These are phyloP conservation scores for Drosophila phalerata DNA, from an alignment of 2,888 invertebrate species.

Conservation along the genomic window DNA sequence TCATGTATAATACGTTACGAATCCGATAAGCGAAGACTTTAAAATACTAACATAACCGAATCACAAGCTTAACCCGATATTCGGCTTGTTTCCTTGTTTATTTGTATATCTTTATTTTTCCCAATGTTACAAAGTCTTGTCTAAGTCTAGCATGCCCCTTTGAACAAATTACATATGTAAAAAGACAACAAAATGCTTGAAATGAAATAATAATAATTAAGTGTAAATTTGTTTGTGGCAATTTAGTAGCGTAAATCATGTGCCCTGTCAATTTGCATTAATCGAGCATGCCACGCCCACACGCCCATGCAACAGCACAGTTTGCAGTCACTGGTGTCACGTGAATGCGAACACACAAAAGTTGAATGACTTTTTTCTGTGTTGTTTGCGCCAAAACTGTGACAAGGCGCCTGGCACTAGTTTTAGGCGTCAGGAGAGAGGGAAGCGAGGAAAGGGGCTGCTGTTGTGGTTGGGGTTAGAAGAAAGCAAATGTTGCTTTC, in stretches of 20 bases:
- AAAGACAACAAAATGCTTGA: not conserved
- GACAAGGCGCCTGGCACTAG: slow-evolving; percentile 23
- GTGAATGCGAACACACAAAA: slow-evolving; percentile 48
- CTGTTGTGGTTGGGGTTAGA: not conserved
- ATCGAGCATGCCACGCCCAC: slow-evolving; percentile 37
- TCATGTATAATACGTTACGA: no score
- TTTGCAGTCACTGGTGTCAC: slow-evolving; percentile 13
- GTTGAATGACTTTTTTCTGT: slow-evolving; percentile 77
- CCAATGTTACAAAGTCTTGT: no score
- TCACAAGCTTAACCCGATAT: no score
- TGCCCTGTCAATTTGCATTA: slow-evolving; percentile 67
- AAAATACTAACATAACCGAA: no score
- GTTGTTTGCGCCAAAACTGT: slow-evolving; percentile 44
- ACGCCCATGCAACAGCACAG: slow-evolving; percentile 5
- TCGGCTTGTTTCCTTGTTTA: no score
- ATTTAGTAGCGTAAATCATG: slow-evolving; percentile 37
- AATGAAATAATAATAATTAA: slow-evolving; percentile 43
- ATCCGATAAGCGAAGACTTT: no score
- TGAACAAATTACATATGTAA: not conserved
- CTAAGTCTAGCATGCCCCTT: not conserved
- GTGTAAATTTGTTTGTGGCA: slow-evolving; percentile 27
- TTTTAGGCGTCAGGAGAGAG: not conserved
- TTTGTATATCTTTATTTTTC: no score
- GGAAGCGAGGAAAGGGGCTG: slow-evolving; percentile 9
- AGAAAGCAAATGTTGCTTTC: slow-evolving; percentile 64